phyloP scores from a whole-genome alignment of 2,113 vertebrate genomes.

The Psilopogon haemacephalus region DNA sequence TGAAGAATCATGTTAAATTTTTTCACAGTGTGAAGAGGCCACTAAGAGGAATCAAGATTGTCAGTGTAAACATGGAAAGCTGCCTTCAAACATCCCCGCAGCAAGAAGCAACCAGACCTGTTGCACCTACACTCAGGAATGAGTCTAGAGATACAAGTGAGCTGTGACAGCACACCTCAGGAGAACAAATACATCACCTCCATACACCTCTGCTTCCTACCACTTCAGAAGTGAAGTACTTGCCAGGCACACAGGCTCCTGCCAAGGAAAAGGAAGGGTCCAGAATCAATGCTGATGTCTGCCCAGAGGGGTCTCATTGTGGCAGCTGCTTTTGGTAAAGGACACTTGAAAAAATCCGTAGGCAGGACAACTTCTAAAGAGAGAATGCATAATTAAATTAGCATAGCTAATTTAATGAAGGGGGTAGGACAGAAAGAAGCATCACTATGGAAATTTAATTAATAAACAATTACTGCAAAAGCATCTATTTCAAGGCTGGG shows the following conservation, averaged over 20 bases:
- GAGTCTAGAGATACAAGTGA: background rate
- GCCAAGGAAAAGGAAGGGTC: background rate
- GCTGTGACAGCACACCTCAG: background rate
- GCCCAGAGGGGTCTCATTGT: background rate
- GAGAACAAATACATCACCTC: background rate
- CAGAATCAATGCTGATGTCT: background rate
- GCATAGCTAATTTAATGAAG: conserved; percentile 18
- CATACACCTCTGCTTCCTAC: background rate
- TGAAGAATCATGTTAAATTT: fast-evolving
- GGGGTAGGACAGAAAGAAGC: background rate
- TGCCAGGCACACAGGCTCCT: background rate
- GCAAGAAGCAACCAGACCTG: background rate
- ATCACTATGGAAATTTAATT: conserved; percentile 5
- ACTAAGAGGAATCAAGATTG: background rate
- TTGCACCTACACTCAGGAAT: background rate
- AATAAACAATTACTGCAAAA: conserved; percentile 3
- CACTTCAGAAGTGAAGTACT: background rate
- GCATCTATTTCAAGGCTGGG: background rate
- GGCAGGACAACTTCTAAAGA: background rate
- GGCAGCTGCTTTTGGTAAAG: background rate
- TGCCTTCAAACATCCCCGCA: background rate
- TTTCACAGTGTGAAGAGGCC: background rate
- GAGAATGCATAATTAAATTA: background rate
- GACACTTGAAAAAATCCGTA: background rate
- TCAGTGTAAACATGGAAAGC: background rate